Evolutionary conservation across 2,888 invertebrate genomes (phyloP).

Genomic region (Odontomyia ornata): DNA sequence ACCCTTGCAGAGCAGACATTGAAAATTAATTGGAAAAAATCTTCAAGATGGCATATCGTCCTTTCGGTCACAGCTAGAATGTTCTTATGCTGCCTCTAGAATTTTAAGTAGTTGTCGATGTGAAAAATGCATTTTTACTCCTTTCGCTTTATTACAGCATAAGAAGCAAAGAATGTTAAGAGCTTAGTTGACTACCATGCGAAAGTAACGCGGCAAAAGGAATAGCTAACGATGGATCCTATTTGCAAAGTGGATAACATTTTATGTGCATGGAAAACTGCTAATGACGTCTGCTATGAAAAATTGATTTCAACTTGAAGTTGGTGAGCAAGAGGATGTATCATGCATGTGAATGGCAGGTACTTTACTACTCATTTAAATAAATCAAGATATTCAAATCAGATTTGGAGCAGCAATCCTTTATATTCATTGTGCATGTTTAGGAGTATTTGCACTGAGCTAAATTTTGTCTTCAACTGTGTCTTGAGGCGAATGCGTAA

Average conservation of each 20-base stretch:
- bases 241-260: conserved; percentile 8
- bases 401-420: too few relatives aligned
- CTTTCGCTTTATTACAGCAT: not conserved
- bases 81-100: conserved; percentile 7
- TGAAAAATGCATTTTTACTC: not conserved
- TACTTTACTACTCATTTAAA: too few relatives aligned
- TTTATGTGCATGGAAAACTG: not conserved
- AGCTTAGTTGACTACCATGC: not conserved
- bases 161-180: not conserved
- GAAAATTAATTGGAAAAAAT: conserved; percentile 21
- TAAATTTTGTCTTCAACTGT: too few relatives aligned
- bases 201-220: not conserved
- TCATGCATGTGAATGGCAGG: not conserved
- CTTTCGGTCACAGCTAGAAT: not conserved
- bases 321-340: not conserved
- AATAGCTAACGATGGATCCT: not conserved
- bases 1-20: not conserved
- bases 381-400: too few relatives aligned
- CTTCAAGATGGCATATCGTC: conserved; percentile 13
- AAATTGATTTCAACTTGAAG: conserved; percentile 34
- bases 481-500: too few relatives aligned
- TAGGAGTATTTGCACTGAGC: too few relatives aligned
- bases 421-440: too few relatives aligned
- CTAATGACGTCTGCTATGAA: conserved; percentile 31
- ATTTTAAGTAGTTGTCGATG: not conserved